Base-by-base conservation (phyloP, 2,888 invertebrate genomes). In the Acrobeloides nanus region DNA sequence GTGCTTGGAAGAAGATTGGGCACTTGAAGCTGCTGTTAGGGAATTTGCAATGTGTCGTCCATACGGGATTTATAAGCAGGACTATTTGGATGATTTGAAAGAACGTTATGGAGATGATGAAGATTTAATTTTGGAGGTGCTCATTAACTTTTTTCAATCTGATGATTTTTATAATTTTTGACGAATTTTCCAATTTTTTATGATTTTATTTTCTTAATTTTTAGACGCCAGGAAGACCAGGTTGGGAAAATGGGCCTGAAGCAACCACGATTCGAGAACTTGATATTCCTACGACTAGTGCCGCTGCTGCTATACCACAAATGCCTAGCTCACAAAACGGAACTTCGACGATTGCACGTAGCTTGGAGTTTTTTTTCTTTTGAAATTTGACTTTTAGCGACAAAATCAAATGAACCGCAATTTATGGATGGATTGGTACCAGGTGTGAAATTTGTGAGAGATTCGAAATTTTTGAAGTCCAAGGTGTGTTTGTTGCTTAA, bases 51-150 rank as follows among this genome's bases (percentile, higher is more conserved):
- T 32, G 5, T 68, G 64, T 53, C 82, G 97, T 54, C 84, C 86
- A 0, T 89, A 92, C 1, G 97, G 97, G 18, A 97, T 99, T 67
- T 99, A 99, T 77, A 99, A 99, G 75, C 83, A 83, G 58, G 92
- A 93, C 73, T 99, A 99, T 74, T 81, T 99, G 44, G 79, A 82
- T 62, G 92, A 92, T 76, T 76, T 99, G 25, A 90, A 83, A 73
- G 78, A 78, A 48, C 80, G 87, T 2, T 90, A 85, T 74, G 89
- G 84, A 57, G 85, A 84, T 65, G 85, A 84, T 65, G 77, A 77
- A 32, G 84, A 82, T 24, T 83, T 62, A 8, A 25, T 27, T n/a
- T 7, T 60, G 6, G 45, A 53, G 53, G 59, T 59, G 20, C 18
- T 15, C 8, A n/a, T 2, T 27, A 12, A 41, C 25, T 25, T 20